Evolutionary conservation across 2,797 vertebrate species (phyloP), one percentile per base, ranked within the genome.

Genomic region (Gouania willdenowi): DNA sequence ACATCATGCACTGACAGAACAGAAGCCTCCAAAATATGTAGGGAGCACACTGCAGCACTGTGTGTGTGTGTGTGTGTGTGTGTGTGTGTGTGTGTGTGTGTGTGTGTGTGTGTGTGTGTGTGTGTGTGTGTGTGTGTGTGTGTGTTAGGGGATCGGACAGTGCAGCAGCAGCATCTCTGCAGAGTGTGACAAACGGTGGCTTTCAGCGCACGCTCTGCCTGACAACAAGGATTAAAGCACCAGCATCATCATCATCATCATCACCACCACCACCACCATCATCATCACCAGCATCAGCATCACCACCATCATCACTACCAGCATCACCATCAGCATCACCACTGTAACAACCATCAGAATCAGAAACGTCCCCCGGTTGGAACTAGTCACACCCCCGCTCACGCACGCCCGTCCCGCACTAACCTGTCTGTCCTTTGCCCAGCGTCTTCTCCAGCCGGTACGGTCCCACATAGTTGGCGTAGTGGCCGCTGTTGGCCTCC

Each of bases 401-500:
- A n/a, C n/a, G n/a, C n/a, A n/a, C n/a, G n/a, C n/a, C n/a, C n/a
- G n/a, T n/a, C 11, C 9, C 16, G 7, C 44, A 94, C 93, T 83
- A 81, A 98, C 95, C 95, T 95, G 95, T 98, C 92, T 98, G 95
- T 86, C 95, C 95, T 89, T 98, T 98, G 70, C 95, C 95, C 80
- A 98, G 91, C 77, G 95, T 98, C 90, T 98, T 98, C 90, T 98
- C 95, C 90, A 98, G 79, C 66, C 95, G 94, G 80, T 98, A 98
- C 64, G 95, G 95, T 91, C 95, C 95, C 88, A 97, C 95, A 87
- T 98, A 98, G 87, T 95, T 93, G 87, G 94, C 94, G 82, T 95
- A 94, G 61, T 94, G 92, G 78, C 93, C 94, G 91, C 92, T 91
- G 91, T 91, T 92, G 42, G 66, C 42, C 89, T 98, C 94, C 84